Conservation (phyloP, 1,140 invertebrate species). For the Cheumatopsyche charites region DNA sequence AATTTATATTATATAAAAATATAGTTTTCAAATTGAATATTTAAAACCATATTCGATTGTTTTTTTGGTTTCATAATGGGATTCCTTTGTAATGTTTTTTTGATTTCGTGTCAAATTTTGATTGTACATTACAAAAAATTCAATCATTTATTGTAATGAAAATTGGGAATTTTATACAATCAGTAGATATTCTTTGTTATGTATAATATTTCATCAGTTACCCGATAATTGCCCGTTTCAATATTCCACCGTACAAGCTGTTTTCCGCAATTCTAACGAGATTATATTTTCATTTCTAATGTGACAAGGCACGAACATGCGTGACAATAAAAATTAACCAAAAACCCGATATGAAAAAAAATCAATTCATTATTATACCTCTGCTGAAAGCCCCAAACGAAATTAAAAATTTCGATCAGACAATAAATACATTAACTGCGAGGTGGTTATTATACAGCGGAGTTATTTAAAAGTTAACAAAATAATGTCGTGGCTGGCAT, state of each 20-base stretch:
- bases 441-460: too few relatives aligned
- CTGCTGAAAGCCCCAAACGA: background rate
- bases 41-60: too few relatives aligned
- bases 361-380: conserved; percentile 8
- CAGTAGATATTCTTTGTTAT: too few relatives aligned
- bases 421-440: background rate
- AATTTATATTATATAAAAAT: too few relatives aligned
- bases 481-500: background rate
- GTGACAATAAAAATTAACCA: conserved; percentile 14
- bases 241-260: background rate
- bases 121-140: too few relatives aligned
- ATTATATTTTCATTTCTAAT: conserved; percentile 27
- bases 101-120: too few relatives aligned
- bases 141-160: too few relatives aligned
- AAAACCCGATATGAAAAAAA: conserved; percentile 6
- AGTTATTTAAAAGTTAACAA: too few relatives aligned
- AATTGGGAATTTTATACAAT: too few relatives aligned
- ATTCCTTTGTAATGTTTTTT: too few relatives aligned
- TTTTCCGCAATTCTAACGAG: conserved; percentile 15
- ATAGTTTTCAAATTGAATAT: too few relatives aligned
- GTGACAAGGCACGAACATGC: conserved; percentile 20
- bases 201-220: background rate
- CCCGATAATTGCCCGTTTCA: conserved; percentile 14
- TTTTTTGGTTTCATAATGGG: too few relatives aligned
- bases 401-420: background rate